phyloP scores from a whole-genome alignment of 2,888 invertebrate species.

The Nebria salina region DNA sequence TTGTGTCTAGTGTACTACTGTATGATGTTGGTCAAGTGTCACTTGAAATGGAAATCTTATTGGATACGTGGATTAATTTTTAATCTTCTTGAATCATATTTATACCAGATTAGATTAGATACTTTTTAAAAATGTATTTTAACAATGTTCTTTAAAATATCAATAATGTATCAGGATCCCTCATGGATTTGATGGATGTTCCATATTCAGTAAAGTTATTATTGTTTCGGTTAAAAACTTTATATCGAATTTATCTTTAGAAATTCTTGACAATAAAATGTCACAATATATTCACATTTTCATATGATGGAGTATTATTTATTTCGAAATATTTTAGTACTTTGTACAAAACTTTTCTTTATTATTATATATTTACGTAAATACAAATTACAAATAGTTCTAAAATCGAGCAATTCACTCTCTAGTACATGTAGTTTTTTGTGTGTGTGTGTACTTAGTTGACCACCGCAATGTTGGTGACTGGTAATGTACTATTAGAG shows the following conservation, averaged over 20 bases:
- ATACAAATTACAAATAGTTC: too few species aligned
- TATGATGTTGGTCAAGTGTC: not conserved
- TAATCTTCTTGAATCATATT: slow-evolving; percentile 10
- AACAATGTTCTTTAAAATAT: not conserved
- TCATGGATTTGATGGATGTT: not conserved
- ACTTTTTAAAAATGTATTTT: not conserved
- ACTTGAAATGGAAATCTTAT: not conserved
- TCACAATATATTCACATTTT: too few species aligned
- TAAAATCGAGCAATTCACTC: too few species aligned
- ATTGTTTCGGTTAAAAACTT: not conserved
- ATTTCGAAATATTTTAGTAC: too few species aligned
- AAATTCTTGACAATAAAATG: too few species aligned
- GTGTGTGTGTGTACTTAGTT: not conserved
- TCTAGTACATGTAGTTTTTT: too few species aligned
- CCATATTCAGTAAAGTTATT: not conserved
- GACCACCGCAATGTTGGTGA: not conserved
- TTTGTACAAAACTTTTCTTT: too few species aligned
- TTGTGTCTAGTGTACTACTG: not conserved
- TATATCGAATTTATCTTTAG: too few species aligned
- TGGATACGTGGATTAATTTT: slow-evolving; percentile 8
- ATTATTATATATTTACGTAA: too few species aligned
- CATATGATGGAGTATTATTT: too few species aligned
- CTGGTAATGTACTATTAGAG: not conserved
- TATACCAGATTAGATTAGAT: not conserved
- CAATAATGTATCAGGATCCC: not conserved